Percentiles rank a stretch among this genome's conserved stretches.
Conservation (phyloP, 2,113 vertebrate species). For the Herpetotheres cachinnans region DNA sequence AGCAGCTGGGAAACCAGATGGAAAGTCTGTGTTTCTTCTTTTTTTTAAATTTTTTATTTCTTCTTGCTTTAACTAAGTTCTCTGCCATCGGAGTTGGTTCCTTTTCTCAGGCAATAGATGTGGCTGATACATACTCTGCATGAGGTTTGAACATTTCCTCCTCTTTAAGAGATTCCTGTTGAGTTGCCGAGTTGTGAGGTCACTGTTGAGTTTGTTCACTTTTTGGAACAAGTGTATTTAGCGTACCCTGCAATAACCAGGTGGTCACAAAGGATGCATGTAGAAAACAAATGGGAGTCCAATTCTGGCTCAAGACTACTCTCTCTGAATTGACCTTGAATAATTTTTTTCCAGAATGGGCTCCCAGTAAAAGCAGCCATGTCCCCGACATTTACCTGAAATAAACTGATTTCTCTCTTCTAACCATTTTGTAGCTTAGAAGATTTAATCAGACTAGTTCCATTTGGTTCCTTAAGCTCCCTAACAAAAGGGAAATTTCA, state of each 20-base stretch:
- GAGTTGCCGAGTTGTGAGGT: background rate
- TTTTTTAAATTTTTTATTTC: background rate
- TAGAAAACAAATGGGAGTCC: background rate
- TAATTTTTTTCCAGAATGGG: background rate
- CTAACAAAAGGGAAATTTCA: background rate
- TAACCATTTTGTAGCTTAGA: background rate
- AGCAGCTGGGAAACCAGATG: slow-evolving; percentile 62
- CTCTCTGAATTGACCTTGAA: background rate
- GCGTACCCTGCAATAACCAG: fast-evolving
- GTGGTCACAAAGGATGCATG: background rate
- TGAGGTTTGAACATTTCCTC: background rate
- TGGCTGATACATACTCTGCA: background rate
- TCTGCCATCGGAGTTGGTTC: background rate
- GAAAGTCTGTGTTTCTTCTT: background rate
- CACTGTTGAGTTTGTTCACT: background rate
- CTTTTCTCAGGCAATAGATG: background rate
- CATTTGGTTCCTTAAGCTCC: background rate
- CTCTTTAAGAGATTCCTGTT: background rate
- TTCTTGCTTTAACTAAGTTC: background rate
- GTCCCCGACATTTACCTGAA: background rate
- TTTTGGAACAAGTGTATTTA: background rate
- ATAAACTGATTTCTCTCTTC: background rate
- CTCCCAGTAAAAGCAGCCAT: fast-evolving
- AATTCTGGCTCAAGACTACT: background rate
- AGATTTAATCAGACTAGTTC: background rate